Evolutionary conservation across 2,888 invertebrate species (phyloP).

Genomic region (Temnothorax rugatulus): DNA sequence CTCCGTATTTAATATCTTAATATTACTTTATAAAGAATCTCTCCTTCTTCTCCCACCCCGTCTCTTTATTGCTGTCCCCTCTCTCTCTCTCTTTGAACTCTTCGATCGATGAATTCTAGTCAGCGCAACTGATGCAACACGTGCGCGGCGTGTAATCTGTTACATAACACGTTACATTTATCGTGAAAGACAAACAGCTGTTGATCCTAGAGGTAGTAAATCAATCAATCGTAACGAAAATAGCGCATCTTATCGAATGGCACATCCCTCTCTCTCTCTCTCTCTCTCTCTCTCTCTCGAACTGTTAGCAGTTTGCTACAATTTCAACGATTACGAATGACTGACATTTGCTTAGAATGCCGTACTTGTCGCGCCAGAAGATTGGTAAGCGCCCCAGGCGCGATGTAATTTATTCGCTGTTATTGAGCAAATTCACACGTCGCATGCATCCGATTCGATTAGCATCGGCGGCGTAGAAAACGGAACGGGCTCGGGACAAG

Average conservation of each 20-base stretch:
- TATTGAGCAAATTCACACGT: constrained; percentile 25
- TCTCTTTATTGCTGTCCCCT: neutral
- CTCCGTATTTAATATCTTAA: neutral
- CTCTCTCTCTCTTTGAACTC: neutral
- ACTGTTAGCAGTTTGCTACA: neutral
- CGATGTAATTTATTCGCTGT: constrained; percentile 18
- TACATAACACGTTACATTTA: constrained; percentile 31
- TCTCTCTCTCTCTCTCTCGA: neutral
- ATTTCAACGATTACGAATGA: neutral
- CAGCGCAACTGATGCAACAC: constrained; percentile 18
- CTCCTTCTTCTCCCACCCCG: neutral
- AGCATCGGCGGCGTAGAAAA: neutral
- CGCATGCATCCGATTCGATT: constrained; percentile 12
- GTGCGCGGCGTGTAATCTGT: constrained; percentile 22
- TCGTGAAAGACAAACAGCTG: constrained; percentile 22
- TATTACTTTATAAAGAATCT: neutral
- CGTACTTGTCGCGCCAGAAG: neutral
- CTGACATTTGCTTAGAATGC: neutral
- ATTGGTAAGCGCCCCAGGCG: neutral
- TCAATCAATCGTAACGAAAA: neutral
- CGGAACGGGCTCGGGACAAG: neutral
- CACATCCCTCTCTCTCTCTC: too few species aligned
- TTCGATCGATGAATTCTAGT: constrained; percentile 6
- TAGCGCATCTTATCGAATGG: neutral
- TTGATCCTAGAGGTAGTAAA: neutral